Conservation (phyloP, 1,140 invertebrate genomes). For the Subanguina moxae region DNA sequence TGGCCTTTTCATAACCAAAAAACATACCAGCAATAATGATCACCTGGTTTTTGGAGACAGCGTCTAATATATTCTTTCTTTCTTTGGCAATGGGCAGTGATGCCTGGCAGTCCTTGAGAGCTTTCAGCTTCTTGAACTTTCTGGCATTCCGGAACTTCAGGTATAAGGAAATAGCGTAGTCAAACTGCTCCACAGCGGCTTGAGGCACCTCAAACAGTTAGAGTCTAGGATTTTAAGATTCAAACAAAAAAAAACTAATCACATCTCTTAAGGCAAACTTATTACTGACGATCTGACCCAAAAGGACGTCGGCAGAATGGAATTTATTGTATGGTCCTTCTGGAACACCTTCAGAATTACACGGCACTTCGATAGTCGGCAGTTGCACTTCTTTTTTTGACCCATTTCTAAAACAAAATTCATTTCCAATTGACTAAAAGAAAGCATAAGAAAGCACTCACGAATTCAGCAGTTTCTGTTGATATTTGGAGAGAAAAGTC, state of each 20-base stretch:
- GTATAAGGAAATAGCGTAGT: constrained; percentile 41
- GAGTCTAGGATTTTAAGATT: not conserved
- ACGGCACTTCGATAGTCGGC: constrained; percentile 8
- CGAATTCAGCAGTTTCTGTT: not conserved
- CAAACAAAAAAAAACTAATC: not conserved
- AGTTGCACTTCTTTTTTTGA: not conserved
- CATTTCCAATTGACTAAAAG: too few species aligned
- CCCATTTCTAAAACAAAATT: not conserved
- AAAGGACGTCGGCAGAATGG: constrained; percentile 7
- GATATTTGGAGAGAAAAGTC: constrained; percentile 2
- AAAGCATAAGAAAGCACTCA: not conserved
- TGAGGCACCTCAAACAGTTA: constrained; percentile 36
- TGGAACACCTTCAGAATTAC: constrained; percentile 29
- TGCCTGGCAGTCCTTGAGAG: constrained; percentile 40
- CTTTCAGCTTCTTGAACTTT: constrained; percentile 52
- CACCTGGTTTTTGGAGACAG: constrained; percentile 8
- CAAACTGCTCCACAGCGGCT: constrained; percentile 44
- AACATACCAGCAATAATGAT: constrained; percentile 7
- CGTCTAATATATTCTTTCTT: constrained; percentile 42
- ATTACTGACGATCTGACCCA: constrained; percentile 21
- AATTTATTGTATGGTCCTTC: constrained; percentile 27
- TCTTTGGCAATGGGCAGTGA: constrained; percentile 43
- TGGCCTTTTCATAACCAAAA: not conserved
- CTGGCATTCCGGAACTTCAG: constrained; percentile 41
- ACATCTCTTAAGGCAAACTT: constrained; percentile 33